Percentiles rank a stretch among this genome's conserved stretches.
These are phyloP conservation scores for Apodemus agrarius DNA, from an alignment of 2,797 vertebrate species.

Conservation along the genomic window DNA sequence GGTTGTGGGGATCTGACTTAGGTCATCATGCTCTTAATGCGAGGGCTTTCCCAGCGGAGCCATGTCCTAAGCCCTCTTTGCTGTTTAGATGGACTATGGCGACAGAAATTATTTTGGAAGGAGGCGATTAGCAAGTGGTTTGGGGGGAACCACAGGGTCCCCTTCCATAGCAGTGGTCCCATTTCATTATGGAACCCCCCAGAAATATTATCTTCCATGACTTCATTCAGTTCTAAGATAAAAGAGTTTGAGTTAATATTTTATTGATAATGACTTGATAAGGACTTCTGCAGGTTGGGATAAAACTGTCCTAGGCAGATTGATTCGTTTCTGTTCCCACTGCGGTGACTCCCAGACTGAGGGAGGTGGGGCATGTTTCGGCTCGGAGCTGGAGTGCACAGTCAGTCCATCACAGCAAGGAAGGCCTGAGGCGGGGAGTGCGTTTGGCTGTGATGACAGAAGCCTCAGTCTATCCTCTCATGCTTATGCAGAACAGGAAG, in stretches of 20 bases:
- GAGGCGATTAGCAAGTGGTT: neutral
- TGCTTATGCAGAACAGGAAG: neutral
- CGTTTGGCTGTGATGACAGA: neutral
- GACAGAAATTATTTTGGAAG: neutral
- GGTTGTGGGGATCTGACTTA: neutral
- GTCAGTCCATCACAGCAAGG: neutral
- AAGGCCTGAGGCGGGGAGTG: neutral
- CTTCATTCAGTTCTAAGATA: neutral
- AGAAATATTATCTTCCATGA: neutral
- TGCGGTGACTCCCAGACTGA: neutral
- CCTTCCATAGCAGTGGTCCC: neutral
- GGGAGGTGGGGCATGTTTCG: neutral
- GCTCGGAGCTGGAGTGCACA: no score
- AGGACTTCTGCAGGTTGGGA: neutral
- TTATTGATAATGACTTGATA: neutral
- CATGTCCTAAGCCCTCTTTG: neutral
- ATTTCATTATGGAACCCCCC: neutral
- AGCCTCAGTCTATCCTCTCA: neutral
- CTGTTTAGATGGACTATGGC: neutral
- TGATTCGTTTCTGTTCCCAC: neutral
- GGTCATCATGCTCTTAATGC: no score
- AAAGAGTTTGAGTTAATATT: neutral
- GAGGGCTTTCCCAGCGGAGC: neutral
- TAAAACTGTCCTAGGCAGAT: neutral
- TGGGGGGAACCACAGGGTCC: neutral